A percentile compares a stretch with the other conserved stretches of the same genome.
These are phyloP conservation scores for Drosophila equinoxialis DNA, from an alignment of 1,140 invertebrate species.

Conservation along the genomic window DNA sequence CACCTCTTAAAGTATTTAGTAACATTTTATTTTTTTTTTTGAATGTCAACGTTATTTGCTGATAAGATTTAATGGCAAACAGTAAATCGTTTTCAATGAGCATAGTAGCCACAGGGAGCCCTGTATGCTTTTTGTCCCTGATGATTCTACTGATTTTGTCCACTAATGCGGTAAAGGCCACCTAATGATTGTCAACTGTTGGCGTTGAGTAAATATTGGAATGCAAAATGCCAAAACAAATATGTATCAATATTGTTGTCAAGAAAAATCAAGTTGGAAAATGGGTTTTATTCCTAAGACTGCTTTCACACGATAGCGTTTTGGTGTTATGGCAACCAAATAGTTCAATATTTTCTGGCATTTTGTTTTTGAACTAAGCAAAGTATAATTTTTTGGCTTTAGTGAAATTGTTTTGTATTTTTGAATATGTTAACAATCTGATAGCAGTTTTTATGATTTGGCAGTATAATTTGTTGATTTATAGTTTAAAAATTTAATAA, in stretches of 20 bases:
- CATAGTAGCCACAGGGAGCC: slow-evolving; percentile 16
- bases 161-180: slow-evolving; percentile 7
- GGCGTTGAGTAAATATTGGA: neutral
- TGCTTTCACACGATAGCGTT: neutral
- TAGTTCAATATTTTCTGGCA: too few relatives aligned
- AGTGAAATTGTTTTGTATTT: too few relatives aligned
- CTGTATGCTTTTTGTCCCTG: neutral
- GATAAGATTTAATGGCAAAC: slow-evolving; percentile 50
- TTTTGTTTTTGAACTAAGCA: too few relatives aligned
- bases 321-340: too few relatives aligned
- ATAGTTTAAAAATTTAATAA: too few relatives aligned
- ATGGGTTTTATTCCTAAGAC: neutral
- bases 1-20: slow-evolving; percentile 45
- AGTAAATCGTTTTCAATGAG: slow-evolving; percentile 45
- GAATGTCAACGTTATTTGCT: slow-evolving; percentile 67
- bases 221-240: neutral
- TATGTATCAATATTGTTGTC: neutral
- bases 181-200: neutral
- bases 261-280: neutral
- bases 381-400: too few relatives aligned
- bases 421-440: too few relatives aligned
- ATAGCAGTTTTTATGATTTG: too few relatives aligned
- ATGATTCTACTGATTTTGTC: slow-evolving; percentile 3
- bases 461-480: too few relatives aligned
- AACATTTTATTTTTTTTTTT: slow-evolving; percentile 50